These are phyloP conservation scores for Auanema sp. DNA, from an alignment of 2,888 invertebrate genomes.

Conservation along the genomic window DNA sequence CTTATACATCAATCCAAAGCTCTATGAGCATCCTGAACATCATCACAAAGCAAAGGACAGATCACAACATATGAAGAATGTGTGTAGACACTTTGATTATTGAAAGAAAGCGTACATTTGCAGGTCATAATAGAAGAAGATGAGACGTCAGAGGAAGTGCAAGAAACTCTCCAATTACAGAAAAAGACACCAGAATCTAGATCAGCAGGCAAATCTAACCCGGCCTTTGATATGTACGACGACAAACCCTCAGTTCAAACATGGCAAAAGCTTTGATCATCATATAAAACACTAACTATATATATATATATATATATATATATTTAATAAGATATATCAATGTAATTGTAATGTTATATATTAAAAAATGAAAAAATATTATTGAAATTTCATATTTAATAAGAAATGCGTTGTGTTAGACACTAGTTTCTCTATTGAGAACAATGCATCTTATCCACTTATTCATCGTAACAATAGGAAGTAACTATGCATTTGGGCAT, in stretches of 20 bases:
- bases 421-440: too few relatives aligned
- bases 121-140: conserved; percentile 8
- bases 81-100: not conserved
- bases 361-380: too few relatives aligned
- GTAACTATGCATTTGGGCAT: too few relatives aligned
- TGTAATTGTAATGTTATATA: too few relatives aligned
- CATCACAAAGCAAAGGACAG: conserved; percentile 27
- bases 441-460: too few relatives aligned
- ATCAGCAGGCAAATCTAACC: conserved; percentile 9
- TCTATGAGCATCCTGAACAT: conserved; percentile 47
- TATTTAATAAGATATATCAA: too few relatives aligned
- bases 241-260: conserved; percentile 14
- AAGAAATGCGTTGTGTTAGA: too few relatives aligned
- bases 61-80: conserved; percentile 2
- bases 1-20: conserved; percentile 27
- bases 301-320: too few relatives aligned
- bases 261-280: conserved; percentile 11
- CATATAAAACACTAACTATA: too few relatives aligned
- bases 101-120: not conserved
- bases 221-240: conserved; percentile 19
- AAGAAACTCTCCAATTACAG: conserved; percentile 3
- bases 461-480: too few relatives aligned
- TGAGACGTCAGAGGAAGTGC: conserved; percentile 1
- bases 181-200: not conserved
- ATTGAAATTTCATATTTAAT: too few relatives aligned